Evolutionary conservation across 92 coral and sea anemone genomes (phyloP).

Genomic region (Paramuricea clavata): DNA sequence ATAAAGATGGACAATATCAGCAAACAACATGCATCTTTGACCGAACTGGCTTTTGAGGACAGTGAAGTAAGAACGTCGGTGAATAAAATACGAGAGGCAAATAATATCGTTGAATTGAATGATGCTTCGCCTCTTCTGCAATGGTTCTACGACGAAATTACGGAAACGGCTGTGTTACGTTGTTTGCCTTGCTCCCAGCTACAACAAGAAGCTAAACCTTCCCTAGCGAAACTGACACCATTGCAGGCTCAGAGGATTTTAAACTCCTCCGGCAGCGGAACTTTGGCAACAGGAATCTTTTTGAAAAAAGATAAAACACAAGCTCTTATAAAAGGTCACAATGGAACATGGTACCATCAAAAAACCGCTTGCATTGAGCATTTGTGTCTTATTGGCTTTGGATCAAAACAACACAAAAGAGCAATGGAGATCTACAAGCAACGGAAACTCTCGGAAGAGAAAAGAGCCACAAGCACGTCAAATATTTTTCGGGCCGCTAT

Average conservation of each 20-base stretch:
- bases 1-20: conserved; percentile 35
- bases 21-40: conserved; percentile 41
- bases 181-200: conserved; percentile 47
- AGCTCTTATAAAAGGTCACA: conserved; percentile 47
- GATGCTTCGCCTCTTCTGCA: conserved; percentile 45
- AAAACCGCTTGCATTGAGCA: conserved; percentile 41
- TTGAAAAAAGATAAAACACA: conserved; percentile 45
- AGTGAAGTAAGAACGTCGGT: conserved; percentile 40
- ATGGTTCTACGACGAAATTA: conserved; percentile 43
- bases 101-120: conserved; percentile 29
- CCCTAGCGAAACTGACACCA: conserved; percentile 32
- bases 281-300: conserved; percentile 42
- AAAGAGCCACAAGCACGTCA: conserved; percentile 8
- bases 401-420: conserved; percentile 20
- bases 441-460: conserved; percentile 25
- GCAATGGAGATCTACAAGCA: conserved; percentile 48
- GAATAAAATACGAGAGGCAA: conserved; percentile 46
- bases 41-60: conserved; percentile 47
- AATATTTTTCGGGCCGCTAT: conserved; percentile 45
- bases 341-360: conserved; percentile 37
- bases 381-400: conserved; percentile 39
- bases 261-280: conserved; percentile 37
- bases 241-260: conserved; percentile 31
- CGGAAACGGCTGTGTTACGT: conserved; percentile 45
- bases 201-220: conserved; percentile 37